phyloP scores from a whole-genome alignment of 2,797 vertebrate species.

The Arvicola amphibius region DNA sequence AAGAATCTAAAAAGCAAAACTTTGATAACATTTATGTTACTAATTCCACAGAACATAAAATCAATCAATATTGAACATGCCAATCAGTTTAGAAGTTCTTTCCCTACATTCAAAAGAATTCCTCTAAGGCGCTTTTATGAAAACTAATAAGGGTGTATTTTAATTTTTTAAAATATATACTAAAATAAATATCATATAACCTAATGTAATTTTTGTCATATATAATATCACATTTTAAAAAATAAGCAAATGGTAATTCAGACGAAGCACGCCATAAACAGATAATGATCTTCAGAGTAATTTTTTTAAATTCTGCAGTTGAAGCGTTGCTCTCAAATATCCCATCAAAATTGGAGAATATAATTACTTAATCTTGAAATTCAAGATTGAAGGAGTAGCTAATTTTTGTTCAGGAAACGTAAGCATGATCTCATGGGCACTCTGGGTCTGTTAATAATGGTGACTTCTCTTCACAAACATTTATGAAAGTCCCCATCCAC shows the following conservation, averaged over 20 bases:
- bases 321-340: conserved; percentile 34
- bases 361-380: conserved; percentile 10
- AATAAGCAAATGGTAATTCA: conserved; percentile 17
- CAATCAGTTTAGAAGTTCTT: conserved; percentile 19
- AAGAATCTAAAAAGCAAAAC: neutral
- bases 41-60: conserved; percentile 16
- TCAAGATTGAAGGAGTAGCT: neutral
- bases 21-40: conserved; percentile 56
- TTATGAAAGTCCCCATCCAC: neutral
- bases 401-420: neutral
- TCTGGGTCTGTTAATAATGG: neutral
- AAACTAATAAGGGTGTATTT: conserved; percentile 48
- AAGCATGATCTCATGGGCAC: conserved; percentile 47
- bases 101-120: conserved; percentile 43
- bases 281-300: conserved; percentile 23
- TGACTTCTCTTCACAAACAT: conserved; percentile 47
- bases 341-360: neutral
- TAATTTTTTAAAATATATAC: conserved; percentile 38
- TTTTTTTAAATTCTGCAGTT: conserved; percentile 36
- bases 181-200: conserved; percentile 36
- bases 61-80: neutral
- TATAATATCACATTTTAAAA: conserved; percentile 29
- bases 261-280: conserved; percentile 40
- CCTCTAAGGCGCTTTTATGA: neutral
- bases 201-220: conserved; percentile 43